Evolutionary conservation across 1,140 invertebrate species (phyloP), one percentile per base, ranked within the genome.

Genomic region (Phortica variegata): DNA sequence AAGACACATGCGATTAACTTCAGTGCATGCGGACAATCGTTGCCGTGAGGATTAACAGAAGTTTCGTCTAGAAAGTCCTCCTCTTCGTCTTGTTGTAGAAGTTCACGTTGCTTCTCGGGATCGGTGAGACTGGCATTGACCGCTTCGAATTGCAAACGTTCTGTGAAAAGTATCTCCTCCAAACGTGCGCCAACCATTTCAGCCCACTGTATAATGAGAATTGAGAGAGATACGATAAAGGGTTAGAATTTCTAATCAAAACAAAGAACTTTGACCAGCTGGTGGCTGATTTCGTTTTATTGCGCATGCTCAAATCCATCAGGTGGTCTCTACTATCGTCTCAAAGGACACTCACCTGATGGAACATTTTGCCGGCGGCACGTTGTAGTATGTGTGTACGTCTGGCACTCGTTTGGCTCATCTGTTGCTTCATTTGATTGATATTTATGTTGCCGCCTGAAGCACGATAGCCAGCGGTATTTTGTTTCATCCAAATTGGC

Each of bases 21-120:
- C 6, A 99, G 78, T 2, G 95, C 92, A 46, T 93, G 84, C 1
- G 97, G 96, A 79, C 96, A 98, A 42, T 81, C 82, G 2, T 87
- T 87, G 37, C 93, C 93, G 50, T 87, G 88, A 0, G 85, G 78
- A 74, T 93, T 89, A 9, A 96, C 90, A 49, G 90, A 93, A 0
- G 90, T 90, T 85, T 99, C 96, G 79, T 98, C 95, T 5, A 98
- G 79, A 73, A 97, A 99, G 77, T 99, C 95, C 80, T 99, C 97
- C 66, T 98, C 93, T 70, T 98, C 95, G 65, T 98, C 95, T 77
- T 93, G 89, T 34, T 90, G 81, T 44, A 93, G 74, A 1, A 97
- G 79, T 56, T 96, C 91, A 44, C 87, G 85, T 65, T 91, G 89
- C 54, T 88, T 90, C 26, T 81, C 82, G 33, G 95, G 92, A 76